Conservation (phyloP, 2,888 invertebrate genomes). For the Willowsia nigromaculata region DNA sequence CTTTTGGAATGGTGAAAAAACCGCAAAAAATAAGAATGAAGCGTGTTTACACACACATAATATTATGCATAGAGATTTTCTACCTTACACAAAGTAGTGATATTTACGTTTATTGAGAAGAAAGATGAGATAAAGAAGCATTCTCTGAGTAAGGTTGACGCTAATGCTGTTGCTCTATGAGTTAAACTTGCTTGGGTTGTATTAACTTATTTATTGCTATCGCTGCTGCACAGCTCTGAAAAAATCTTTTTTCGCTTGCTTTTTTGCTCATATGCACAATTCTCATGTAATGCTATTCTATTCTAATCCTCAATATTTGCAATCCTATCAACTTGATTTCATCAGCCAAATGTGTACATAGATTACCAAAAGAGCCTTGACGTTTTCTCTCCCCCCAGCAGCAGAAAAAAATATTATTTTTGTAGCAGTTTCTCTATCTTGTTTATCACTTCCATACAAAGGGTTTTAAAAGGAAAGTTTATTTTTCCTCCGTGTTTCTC, state of each 20-base stretch:
- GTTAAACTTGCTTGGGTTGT: background rate
- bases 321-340: conserved; percentile 46
- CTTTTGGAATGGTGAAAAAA: background rate
- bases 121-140: background rate
- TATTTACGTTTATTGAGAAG: background rate
- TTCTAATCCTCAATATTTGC: background rate
- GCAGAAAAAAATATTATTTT: background rate
- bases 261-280: background rate
- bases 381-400: background rate
- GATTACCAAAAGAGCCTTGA: background rate
- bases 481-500: background rate
- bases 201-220: background rate
- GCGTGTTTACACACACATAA: background rate
- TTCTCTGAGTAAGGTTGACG: background rate
- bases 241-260: background rate
- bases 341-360: conserved; percentile 21
- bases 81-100: background rate
- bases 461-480: conserved; percentile 7
- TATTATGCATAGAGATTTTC: background rate
- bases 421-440: background rate
- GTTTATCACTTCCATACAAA: background rate
- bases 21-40: background rate
- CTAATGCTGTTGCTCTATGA: background rate
- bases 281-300: background rate
- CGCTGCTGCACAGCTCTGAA: background rate